Conservation (phyloP, 1,140 invertebrate species). For the Halictus rubicundus region DNA sequence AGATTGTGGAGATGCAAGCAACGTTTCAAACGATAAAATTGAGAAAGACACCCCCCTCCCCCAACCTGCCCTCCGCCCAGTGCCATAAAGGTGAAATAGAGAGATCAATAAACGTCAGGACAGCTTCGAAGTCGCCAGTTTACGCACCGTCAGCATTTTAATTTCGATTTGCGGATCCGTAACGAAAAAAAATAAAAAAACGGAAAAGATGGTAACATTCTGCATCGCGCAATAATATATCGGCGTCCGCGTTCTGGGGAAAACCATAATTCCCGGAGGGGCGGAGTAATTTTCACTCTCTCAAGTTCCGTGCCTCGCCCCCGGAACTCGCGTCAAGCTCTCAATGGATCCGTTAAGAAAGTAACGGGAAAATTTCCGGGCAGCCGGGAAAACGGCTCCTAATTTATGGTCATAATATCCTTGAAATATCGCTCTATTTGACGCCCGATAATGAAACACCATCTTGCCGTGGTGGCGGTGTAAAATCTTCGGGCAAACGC, state of each 20-base stretch:
- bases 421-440: slow-evolving; percentile 46
- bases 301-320: not conserved
- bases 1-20: too few relatives aligned
- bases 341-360: not conserved
- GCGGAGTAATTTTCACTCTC: not conserved
- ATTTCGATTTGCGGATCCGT: not conserved
- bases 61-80: too few relatives aligned
- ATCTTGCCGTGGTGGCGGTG: not conserved
- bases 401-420: slow-evolving; percentile 43
- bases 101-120: not conserved
- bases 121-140: not conserved
- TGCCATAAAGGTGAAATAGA: not conserved
- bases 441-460: slow-evolving; percentile 43
- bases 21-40: not conserved
- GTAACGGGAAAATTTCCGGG: slow-evolving; percentile 10
- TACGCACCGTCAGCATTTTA: not conserved
- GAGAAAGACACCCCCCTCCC: not conserved
- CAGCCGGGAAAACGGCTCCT: slow-evolving; percentile 2
- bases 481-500: slow-evolving; percentile 13
- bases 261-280: not conserved
- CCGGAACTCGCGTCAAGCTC: not conserved
- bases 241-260: not conserved
- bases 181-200: too few relatives aligned
- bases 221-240: not conserved
- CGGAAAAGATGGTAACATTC: too few relatives aligned